Evolutionary conservation across 2,888 invertebrate species (phyloP), one percentile per base, ranked within the genome.

Genomic region (Autographa gamma): DNA sequence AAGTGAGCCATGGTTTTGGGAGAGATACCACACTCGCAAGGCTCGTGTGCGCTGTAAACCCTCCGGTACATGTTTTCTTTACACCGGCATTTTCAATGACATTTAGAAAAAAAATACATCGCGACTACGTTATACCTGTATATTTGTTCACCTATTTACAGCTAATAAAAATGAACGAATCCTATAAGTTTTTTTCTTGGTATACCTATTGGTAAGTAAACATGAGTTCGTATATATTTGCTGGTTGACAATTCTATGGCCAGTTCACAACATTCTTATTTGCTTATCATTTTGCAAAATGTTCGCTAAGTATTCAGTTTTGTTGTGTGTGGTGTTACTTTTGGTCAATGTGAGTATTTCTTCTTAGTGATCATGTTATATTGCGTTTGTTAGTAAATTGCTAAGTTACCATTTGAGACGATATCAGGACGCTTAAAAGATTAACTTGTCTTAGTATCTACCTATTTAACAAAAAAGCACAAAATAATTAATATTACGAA

Each of bases 341-440:
- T 67, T 85, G 73, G 76, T 81, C 63, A 66, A 88, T 64, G 91
- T 91, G 75, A 88, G 91, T 89, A 43, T 43, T 43, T 14, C 13
- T 13, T 11, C 11, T 11, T 38, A 38, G 11, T 38, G 6, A 25
- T 25, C 25, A 25, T 25, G 25, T 25, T 25, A 25, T 25, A 25
- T 25, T 25, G 25, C 25, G 25, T 25, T 2, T 25, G 25, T 25
- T 2, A 25, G 25, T 25, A 25, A 25, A 25, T 25, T 25, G 25
- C 25, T 3, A 25, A 25, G 25, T 25, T 1, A 25, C 25, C 1
- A 25, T 25, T 25, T 3, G 25, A 25, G 3, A 25, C 25, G 25
- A 2, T 25, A 2, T 25, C 3, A 25, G 25, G 25, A 25, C 25
- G 3, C 25, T 25, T 25, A 25, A 25, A 25, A 25, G 25, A 25